Evolutionary conservation across 2,888 invertebrate species (phyloP).

Genomic region (Lypha dubia): DNA sequence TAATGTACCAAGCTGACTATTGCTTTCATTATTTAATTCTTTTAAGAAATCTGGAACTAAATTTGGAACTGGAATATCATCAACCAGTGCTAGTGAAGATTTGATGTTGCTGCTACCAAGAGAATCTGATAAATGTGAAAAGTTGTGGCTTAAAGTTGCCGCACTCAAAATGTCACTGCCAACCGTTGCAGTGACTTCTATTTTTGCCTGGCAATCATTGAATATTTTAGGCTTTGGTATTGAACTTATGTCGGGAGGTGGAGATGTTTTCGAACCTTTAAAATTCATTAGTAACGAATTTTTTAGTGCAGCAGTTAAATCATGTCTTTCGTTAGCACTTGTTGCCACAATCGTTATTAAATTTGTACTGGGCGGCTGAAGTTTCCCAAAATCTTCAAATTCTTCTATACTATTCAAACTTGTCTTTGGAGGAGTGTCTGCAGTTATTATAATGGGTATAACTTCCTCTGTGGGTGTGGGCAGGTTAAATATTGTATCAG

Average conservation of each 20-base stretch:
- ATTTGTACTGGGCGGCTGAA: slow-evolving; percentile 1
- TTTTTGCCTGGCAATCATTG: neutral
- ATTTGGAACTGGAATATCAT: too few relatives aligned
- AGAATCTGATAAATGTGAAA: neutral
- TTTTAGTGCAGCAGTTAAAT: neutral
- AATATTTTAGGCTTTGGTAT: slow-evolving; percentile 2
- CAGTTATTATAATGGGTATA: slow-evolving; percentile 53
- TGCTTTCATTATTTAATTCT: neutral
- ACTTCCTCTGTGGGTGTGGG: slow-evolving; percentile 61
- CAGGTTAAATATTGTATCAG: slow-evolving; percentile 58
- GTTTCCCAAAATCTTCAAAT: slow-evolving; percentile 40
- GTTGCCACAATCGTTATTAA: neutral
- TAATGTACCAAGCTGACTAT: neutral
- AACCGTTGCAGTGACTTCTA: neutral
- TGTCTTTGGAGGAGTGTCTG: slow-evolving; percentile 41
- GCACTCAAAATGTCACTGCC: neutral
- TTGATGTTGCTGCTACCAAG: neutral
- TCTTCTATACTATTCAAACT: slow-evolving; percentile 26
- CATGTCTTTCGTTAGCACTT: neutral
- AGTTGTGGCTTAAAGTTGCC: neutral
- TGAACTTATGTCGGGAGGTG: neutral
- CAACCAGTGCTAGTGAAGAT: too few relatives aligned
- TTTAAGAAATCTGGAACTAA: neutral
- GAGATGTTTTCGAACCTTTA: neutral
- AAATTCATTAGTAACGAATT: neutral